Conservation (phyloP, 2,113 vertebrate genomes). For the Sturnus vulgaris region DNA sequence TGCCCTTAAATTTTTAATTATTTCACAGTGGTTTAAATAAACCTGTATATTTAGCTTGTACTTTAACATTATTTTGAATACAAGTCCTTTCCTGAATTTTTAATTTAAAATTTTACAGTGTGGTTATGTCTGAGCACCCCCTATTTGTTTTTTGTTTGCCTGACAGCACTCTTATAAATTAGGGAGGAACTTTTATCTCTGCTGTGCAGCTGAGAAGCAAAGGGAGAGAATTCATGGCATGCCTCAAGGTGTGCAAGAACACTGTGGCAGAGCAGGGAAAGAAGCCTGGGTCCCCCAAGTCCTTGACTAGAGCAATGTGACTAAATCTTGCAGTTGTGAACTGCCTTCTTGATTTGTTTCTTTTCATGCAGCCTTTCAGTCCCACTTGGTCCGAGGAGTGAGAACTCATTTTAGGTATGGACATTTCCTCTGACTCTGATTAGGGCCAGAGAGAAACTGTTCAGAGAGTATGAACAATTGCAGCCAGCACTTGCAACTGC, state of each 20-base stretch:
- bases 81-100: neutral
- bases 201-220: neutral
- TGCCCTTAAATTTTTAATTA: neutral
- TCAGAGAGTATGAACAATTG: neutral
- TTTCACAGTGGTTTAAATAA: neutral
- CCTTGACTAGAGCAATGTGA: neutral
- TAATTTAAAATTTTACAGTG: neutral
- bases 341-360: neutral
- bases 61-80: neutral
- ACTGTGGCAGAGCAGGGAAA: neutral
- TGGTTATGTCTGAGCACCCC: neutral
- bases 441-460: neutral
- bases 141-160: neutral
- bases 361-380: neutral
- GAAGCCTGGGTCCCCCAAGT: neutral
- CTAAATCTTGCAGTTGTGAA: neutral
- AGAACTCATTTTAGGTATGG: neutral
- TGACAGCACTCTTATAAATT: neutral
- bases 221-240: neutral
- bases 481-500: neutral
- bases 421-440: neutral
- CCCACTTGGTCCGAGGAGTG: neutral
- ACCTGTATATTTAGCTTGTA: neutral
- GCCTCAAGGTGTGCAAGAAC: neutral
- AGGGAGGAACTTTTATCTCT: conserved; percentile 25